Percentiles rank a stretch among this genome's conserved stretches.
These are phyloP conservation scores for Butastur rufipennis DNA, from an alignment of 2,113 vertebrate species.

Conservation along the genomic window DNA sequence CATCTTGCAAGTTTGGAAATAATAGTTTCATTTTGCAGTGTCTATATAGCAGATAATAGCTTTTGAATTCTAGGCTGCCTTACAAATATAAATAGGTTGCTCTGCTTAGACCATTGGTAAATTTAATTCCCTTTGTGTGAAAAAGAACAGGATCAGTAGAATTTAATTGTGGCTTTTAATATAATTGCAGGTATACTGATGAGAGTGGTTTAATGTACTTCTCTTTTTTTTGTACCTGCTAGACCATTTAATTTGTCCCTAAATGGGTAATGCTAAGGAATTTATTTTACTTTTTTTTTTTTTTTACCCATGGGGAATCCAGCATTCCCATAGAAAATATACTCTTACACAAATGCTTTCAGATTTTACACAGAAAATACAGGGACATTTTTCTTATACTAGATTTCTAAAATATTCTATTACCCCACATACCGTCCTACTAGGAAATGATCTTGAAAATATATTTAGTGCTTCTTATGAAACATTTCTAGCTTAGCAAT, in stretches of 20 bases:
- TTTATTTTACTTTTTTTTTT: neutral
- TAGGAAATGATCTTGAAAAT: neutral
- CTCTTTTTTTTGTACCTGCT: neutral
- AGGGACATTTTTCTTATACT: neutral
- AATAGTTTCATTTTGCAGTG: neutral
- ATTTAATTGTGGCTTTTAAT: constrained; percentile 11
- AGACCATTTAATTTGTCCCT: neutral
- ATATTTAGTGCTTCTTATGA: constrained; percentile 7
- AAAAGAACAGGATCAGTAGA: neutral
- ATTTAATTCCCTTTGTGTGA: constrained; percentile 12
- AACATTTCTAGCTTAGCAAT: neutral
- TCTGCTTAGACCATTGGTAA: neutral
- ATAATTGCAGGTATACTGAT: neutral
- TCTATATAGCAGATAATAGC: neutral
- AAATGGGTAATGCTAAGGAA: neutral
- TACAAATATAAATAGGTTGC: neutral
- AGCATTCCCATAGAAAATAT: neutral
- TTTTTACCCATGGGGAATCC: neutral
- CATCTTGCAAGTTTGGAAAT: neutral
- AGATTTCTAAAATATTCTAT: neutral
- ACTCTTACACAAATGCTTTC: neutral
- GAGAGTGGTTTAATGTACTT: neutral
- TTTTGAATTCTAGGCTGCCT: constrained; percentile 3
- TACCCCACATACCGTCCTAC: neutral
- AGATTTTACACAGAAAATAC: neutral